Evolutionary conservation across 1,140 invertebrate species (phyloP), one percentile per base, ranked within the genome.

Genomic region (Pseudobourletiella spinata): DNA sequence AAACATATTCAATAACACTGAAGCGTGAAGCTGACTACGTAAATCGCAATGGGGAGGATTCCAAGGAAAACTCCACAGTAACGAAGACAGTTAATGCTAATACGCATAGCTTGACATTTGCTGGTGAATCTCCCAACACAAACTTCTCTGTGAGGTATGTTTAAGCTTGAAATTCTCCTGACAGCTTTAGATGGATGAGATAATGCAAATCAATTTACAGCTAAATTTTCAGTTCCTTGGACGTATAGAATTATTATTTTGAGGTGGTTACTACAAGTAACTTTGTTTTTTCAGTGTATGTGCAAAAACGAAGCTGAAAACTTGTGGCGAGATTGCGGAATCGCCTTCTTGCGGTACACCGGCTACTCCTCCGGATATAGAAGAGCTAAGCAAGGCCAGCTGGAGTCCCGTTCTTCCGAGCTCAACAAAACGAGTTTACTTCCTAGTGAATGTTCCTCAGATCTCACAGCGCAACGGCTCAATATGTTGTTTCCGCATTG

Each of bases 391-490:
- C 24, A 75, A 79, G 20, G 79, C 85, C 2, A 78, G 78, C 20
- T 91, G 88, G 88, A 77, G n/a, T n/a, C n/a, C 80, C 18, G 88
- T 87, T 74, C 59, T 64, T 30, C 18, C 16, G 14, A 43, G 39
- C 25, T 44, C 60, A 30, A 60, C 57, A 16, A 29, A 56, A 8
- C 18, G 61, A 24, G 51, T 67, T 54, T 64, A 50, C 42, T 70
- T 70, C 35, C 59, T 64, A 57, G 51, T 70, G 8, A 65, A 42
- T 4, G 73, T 90, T 44, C 86, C 87, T 0, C 78, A 85, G 65
- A 80, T 91, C 16, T 85, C 86, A 0, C 88, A 92, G 72, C 76
- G 89, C 60, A 91, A 91, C 73, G 90, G 89, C 14, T 84, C 84
- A 3, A 90, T 93, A 67, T 91, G 89, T 74, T 91, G 89, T 68